Evolutionary conservation across 2,888 invertebrate genomes (phyloP).

Genomic region (Ashinkailepas kermadecensis): DNA sequence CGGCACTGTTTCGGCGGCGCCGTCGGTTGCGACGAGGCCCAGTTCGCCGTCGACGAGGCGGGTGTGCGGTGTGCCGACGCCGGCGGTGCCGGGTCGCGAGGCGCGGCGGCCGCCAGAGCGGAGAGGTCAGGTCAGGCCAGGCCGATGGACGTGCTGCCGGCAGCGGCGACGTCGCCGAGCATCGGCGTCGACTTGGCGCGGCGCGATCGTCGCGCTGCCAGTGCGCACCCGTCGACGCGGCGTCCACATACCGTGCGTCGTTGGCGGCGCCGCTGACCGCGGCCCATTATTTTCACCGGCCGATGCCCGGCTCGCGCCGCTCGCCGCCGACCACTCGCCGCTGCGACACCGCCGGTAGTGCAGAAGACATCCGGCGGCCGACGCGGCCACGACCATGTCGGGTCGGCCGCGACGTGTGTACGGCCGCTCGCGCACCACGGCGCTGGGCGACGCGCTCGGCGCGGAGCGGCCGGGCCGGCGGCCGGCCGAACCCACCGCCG

Average conservation of each 20-base stretch:
- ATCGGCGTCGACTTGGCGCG: too few relatives aligned
- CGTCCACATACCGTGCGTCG: background rate
- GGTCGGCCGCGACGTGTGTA: background rate
- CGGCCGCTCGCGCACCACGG: conserved; percentile 13
- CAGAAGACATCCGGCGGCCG: background rate
- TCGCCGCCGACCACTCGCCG: background rate
- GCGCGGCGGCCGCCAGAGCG: background rate
- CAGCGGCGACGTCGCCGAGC: too few relatives aligned
- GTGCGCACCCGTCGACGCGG: background rate
- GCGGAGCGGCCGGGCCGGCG: background rate
- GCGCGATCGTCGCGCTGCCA: too few relatives aligned
- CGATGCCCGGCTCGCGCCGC: background rate
- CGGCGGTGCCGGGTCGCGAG: background rate
- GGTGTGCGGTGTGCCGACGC: too few relatives aligned
- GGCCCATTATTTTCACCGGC: background rate
- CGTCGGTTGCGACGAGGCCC: background rate
- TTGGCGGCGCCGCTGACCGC: background rate
- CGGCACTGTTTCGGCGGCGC: background rate
- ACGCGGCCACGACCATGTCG: background rate
- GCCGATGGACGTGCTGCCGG: too few relatives aligned
- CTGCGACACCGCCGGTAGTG: too few relatives aligned
- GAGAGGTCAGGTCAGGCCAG: too few relatives aligned
- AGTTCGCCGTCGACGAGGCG: background rate
- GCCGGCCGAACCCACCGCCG: background rate
- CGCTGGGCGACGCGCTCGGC: background rate